phyloP scores from a whole-genome alignment of 92 coral and sea anemone species.

The Zoanthus gigantus region DNA sequence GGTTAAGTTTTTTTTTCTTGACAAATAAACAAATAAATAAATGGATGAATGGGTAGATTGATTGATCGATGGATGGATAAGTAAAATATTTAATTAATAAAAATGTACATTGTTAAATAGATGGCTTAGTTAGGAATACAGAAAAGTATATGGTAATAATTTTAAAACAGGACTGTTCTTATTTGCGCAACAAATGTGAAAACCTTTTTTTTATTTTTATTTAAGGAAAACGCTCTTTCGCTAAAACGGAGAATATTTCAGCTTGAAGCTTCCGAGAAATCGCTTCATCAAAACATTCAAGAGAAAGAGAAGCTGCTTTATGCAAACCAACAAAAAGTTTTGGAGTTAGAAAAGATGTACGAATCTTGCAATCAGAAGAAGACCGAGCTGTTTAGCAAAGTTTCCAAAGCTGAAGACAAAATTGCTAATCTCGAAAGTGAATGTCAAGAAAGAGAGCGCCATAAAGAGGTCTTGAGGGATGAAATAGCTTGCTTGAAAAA shows the following conservation, averaged over 20 bases:
- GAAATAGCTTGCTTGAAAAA: slow-evolving; percentile 49
- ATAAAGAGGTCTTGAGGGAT: slow-evolving; percentile 47
- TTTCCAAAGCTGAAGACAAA: slow-evolving; percentile 77
- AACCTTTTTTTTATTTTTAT: neutral
- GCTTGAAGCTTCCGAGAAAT: slow-evolving; percentile 78
- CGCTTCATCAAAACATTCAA: slow-evolving; percentile 65
- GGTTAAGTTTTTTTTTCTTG: too few relatives aligned
- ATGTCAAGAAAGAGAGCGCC: slow-evolving; percentile 46
- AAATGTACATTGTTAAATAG: too few relatives aligned
- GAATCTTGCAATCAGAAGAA: slow-evolving; percentile 70
- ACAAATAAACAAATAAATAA: too few relatives aligned
- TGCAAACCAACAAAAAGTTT: slow-evolving; percentile 58
- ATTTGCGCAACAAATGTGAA: neutral
- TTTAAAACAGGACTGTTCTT: neutral
- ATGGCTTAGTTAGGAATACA: too few relatives aligned
- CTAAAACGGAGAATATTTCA: slow-evolving; percentile 76
- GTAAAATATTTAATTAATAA: too few relatives aligned
- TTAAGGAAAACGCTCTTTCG: slow-evolving; percentile 67
- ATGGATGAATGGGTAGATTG: too few relatives aligned
- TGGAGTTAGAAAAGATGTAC: slow-evolving; percentile 76
- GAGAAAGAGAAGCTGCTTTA: slow-evolving; percentile 74
- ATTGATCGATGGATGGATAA: too few relatives aligned
- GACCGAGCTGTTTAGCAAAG: slow-evolving; percentile 69
- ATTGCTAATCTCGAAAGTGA: slow-evolving; percentile 61
- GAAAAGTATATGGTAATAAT: too few relatives aligned